phyloP scores from a whole-genome alignment of 1,140 invertebrate genomes.

The Pseudoatta argentina region DNA sequence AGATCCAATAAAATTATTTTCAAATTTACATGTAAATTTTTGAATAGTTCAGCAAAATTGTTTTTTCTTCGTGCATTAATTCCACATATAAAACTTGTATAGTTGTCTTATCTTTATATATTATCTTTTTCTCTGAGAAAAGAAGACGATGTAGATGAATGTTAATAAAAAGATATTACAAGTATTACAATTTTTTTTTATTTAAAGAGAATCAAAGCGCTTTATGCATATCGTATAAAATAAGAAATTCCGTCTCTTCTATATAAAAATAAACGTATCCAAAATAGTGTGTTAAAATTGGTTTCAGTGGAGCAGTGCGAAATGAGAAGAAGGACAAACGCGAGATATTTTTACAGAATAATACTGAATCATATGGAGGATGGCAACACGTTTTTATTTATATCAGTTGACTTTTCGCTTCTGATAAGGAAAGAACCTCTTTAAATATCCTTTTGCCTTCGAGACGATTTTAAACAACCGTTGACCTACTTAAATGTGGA shows the following conservation, averaged over 20 bases:
- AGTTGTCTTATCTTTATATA: too few relatives aligned
- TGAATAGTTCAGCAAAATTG: too few relatives aligned
- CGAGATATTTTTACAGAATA: constrained; percentile 31
- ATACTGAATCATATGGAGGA: constrained; percentile 18
- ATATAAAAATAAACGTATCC: constrained; percentile 17
- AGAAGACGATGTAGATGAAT: background rate
- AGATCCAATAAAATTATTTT: too few relatives aligned
- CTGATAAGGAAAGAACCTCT: background rate
- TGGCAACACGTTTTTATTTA: constrained; percentile 31
- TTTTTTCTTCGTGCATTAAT: too few relatives aligned
- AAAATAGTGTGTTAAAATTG: constrained; percentile 39
- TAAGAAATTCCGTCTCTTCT: background rate
- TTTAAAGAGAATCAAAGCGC: background rate
- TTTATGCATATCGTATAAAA: background rate
- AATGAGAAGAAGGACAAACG: constrained; percentile 35
- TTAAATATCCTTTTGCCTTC: background rate
- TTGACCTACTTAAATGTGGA: background rate
- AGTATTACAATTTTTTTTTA: background rate
- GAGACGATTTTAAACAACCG: background rate
- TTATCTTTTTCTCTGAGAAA: too few relatives aligned
- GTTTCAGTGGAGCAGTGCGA: background rate
- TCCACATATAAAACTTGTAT: too few relatives aligned
- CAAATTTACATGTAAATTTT: too few relatives aligned
- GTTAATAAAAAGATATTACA: background rate
- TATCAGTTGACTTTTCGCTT: constrained; percentile 21